Evolutionary conservation across 2,797 vertebrate species (phyloP), one percentile per base, ranked within the genome.

Genomic region (Lithobates sylvaticus): DNA sequence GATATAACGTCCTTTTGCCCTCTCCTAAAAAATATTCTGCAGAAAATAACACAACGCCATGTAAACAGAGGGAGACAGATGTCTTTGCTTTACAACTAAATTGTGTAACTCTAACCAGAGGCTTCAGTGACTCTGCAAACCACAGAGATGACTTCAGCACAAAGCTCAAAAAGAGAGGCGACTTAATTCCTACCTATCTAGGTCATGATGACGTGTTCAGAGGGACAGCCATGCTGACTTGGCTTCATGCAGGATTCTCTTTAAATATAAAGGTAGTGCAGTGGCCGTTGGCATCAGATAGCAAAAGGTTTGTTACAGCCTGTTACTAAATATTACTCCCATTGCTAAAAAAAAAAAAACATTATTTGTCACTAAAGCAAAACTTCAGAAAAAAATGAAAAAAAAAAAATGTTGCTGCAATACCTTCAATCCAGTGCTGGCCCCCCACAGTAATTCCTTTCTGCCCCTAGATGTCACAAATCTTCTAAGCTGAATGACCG

Each of bases 81-180:
- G 36, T 58, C 65, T 77, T 47, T 34, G 23, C 44, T 32, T 18
- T 18, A 36, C 44, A 61, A 54, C 74, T 36, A 29, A 39, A 77
- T 77, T 18, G 65, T 7, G 82, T 70, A 84, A 84, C 65, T 69
- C 32, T 50, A 70, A 15, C 34, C 58, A 26, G 79, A 61, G 15
- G 29, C 16, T 68, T 58, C 9, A 29, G 81, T 68, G 74, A 84
- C 74, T 75, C 42, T 84, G 82, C 64, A 70, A 54, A 71, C 42
- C 23, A 29, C 65, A 61, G 65, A 23, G 64, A 44, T 71, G 47
- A 61, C 32, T 70, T 77, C 82, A 77, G 82, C 82, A 77, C 3
- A 84, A 77, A 65, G n/a, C 27, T 54, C 50, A 54, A 16, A 47
- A 44, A 64, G 34, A n/a, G n/a, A 32, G 18, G 42, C 50, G 39